These are phyloP conservation scores for Enteromius argenteus DNA, from an alignment of 2,797 vertebrate species.

Conservation along the genomic window DNA sequence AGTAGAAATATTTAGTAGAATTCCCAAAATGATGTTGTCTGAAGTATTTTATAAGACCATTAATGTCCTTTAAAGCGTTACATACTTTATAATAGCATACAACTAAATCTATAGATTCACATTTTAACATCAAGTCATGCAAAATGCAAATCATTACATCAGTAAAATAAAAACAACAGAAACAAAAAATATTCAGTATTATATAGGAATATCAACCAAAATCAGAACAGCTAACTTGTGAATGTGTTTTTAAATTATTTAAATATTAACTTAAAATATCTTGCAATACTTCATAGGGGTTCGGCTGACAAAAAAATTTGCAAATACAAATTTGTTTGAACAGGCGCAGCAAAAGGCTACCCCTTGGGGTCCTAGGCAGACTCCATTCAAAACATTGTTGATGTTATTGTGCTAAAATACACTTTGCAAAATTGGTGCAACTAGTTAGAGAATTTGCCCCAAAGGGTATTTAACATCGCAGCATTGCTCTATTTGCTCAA, in stretches of 20 bases:
- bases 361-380: background rate
- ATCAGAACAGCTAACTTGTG: background rate
- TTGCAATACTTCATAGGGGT: background rate
- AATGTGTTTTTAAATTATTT: background rate
- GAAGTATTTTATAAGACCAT: background rate
- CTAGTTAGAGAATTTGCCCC: background rate
- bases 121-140: background rate
- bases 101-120: background rate
- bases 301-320: background rate
- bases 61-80: background rate
- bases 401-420: background rate
- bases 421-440: background rate
- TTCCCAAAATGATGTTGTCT: background rate
- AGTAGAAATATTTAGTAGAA: background rate
- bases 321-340: background rate
- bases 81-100: background rate
- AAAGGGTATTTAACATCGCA: constrained; percentile 5
- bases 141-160: background rate
- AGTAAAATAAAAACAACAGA: background rate
- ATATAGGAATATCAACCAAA: background rate
- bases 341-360: background rate
- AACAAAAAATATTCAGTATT: background rate
- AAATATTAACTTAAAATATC: background rate
- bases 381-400: background rate
- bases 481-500: constrained; percentile 19